A percentile compares a stretch with the other conserved stretches of the same genome.
Evolutionary conservation across 2,797 vertebrate genomes (phyloP).

Genomic region (Syndactyla subalaris): DNA sequence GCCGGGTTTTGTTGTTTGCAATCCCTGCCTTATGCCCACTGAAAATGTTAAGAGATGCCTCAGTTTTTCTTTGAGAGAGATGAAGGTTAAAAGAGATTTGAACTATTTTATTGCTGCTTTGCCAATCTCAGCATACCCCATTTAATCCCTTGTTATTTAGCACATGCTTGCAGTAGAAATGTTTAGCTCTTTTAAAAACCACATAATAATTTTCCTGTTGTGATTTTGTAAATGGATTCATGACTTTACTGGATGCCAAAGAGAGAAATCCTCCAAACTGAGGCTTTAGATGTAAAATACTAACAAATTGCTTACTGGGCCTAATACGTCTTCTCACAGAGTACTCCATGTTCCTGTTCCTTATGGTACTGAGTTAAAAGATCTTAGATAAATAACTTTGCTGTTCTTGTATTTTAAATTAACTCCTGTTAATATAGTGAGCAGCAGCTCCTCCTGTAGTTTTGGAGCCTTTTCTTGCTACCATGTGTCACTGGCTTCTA

Average conservation of each 20-base stretch:
- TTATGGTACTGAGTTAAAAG: background rate
- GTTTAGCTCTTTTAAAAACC: background rate
- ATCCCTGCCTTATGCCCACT: background rate
- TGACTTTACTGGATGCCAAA: background rate
- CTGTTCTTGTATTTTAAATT: conserved; percentile 10
- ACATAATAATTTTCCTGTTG: background rate
- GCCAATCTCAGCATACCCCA: background rate
- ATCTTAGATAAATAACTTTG: background rate
- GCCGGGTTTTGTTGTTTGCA: background rate
- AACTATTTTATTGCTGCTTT: background rate
- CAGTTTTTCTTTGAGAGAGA: background rate
- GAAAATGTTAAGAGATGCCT: background rate
- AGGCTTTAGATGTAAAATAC: background rate
- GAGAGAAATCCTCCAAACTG: background rate
- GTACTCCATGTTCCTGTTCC: background rate
- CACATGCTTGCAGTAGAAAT: background rate
- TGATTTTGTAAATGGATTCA: background rate
- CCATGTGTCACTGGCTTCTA: background rate
- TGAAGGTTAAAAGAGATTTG: background rate
- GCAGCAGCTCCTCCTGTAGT: background rate
- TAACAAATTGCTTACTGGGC: background rate
- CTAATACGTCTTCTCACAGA: background rate
- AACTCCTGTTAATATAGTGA: background rate
- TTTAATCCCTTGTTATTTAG: background rate
- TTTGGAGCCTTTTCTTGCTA: background rate